Base-by-base conservation (phyloP, 2,888 invertebrate species). In the Pseudococcus viburni region DNA sequence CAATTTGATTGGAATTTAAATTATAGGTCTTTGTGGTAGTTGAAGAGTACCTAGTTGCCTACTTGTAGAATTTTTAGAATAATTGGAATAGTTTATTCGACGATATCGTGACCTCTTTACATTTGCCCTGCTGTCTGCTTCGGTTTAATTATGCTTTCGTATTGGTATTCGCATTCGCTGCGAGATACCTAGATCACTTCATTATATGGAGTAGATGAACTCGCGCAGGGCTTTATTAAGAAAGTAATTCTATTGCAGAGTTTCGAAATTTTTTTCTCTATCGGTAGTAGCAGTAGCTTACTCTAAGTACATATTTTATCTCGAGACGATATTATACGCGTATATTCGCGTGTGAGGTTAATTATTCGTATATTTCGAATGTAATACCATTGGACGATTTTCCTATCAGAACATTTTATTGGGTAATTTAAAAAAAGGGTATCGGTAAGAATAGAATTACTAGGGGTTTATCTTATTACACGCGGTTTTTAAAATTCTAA, bases 401-500 rank as follows among this genome's bases (percentile, higher is more conserved):
- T 33, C 26, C 26, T 33, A 33, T 68, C 33, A 33, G 8, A 2
- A 11, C 26, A 39, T 33, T 33, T 73, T 73, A 73, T 39, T 33
- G 33, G 22, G 0, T 64, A 7, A 5, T 6, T 17, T n/a, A 22
- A 19, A 22, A 64, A 59, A 64, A 19, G 19, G 42, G 64, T 9
- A 64, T 64, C n/a, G 59, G 68, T 68, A 26, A 73, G 17, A 73
- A 33, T 73, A 7, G 73, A 33, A 33, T 73, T 64, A 64, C 39
- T 73, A 12, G 73, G 42, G 73, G 73, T 73, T 73, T 33, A 73
- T 68, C 68, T 68, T 11, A 68, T 68, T 68, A 26, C 68, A 68
- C 68, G 68, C 68, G 68, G 12, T 68, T 26, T 15, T 68, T 68
- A 68, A 26, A 64, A 64, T 68, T 68, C 15, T 59, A 68, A 68